phyloP scores from a whole-genome alignment of 2,888 invertebrate genomes.

The Prosopocoilus inquinatus region DNA sequence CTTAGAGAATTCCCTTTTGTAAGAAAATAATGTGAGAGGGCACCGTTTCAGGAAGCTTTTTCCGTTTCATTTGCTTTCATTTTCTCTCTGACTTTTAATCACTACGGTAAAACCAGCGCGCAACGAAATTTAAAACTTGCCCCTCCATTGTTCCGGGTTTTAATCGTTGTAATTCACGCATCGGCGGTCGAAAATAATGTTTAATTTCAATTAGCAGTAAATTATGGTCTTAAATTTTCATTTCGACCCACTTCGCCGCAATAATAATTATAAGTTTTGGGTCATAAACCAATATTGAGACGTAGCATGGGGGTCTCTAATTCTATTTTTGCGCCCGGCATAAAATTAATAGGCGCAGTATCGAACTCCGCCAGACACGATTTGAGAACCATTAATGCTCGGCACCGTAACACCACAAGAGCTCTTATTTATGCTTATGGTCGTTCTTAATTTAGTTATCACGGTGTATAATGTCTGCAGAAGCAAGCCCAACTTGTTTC shows the following conservation, averaged over 20 bases:
- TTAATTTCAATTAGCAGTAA: conserved; percentile 24
- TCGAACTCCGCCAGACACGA: conserved; percentile 37
- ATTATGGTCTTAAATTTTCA: conserved; percentile 14
- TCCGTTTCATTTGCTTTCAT: no score
- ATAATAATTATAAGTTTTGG: conserved; percentile 18
- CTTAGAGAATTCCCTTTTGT: no score
- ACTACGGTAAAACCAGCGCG: not conserved
- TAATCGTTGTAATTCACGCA: conserved; percentile 5
- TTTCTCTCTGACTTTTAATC: no score
- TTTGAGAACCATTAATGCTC: conserved; percentile 30
- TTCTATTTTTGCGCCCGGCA: conserved; percentile 35
- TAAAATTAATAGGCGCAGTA: conserved; percentile 39
- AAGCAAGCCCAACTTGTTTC: not conserved
- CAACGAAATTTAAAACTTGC: not conserved
- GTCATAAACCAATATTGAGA: conserved; percentile 14
- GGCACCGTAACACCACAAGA: conserved; percentile 27
- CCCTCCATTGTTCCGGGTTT: not conserved
- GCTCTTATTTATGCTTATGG: conserved; percentile 36
- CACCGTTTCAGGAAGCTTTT: no score
- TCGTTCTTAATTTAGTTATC: conserved; percentile 37
- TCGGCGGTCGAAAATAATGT: conserved; percentile 17
- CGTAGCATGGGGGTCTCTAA: conserved; percentile 17
- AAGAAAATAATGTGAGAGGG: no score
- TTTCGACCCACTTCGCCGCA: conserved; percentile 10
- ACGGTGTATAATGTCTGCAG: conserved; percentile 30